Base-by-base conservation (phyloP, 2,888 invertebrate species). In the Rotaria socialis region DNA sequence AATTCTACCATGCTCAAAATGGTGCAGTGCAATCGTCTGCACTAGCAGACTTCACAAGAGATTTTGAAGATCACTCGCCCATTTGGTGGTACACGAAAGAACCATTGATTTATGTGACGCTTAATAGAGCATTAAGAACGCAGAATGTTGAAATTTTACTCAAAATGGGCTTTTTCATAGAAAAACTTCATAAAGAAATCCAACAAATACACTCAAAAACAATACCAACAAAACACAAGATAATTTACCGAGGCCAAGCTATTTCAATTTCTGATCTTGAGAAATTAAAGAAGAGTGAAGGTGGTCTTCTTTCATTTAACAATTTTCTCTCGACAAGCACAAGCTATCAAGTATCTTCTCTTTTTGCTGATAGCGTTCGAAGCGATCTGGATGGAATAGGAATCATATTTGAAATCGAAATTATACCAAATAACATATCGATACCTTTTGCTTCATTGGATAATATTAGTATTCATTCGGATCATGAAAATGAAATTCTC, bases 11-110 rank as follows among this genome's bases (percentile, higher is more conserved):
- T 8, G n/a, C 10, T 60, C 27, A 10, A 27, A 0, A 27, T 27
- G 4, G 1, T 60, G 27, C 27, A 0, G 4, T 0, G 0, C n/a
- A 14, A 1, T 8, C 4, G 14, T 10, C 2, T 11, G 2, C 27
- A 14, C 27, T 60, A n/a, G 14, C 27, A 14, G 14, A 60, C 1
- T 60, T n/a, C 19, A 14, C 5, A 56, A 8, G 6, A 24, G 24
- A 56, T 0, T 67, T 19, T 41, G 19, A 67, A 35, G 19, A 16
- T 19, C 4, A 16, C 1, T 35, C 35, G 16, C 19, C 67, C 1
- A 67, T 67, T 2, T 67, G 67, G 67, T 67, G 67, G 67, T 67
- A 67, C 67, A 67, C 67, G 6, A 35, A 19, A 35, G 67, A 67
- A 19, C 2, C 3, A 0, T 67, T 67, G 2, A 19, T 67, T 19